Evolutionary conservation across 2,888 invertebrate species (phyloP).

Genomic region (Leptinotarsa rubiginosa): DNA sequence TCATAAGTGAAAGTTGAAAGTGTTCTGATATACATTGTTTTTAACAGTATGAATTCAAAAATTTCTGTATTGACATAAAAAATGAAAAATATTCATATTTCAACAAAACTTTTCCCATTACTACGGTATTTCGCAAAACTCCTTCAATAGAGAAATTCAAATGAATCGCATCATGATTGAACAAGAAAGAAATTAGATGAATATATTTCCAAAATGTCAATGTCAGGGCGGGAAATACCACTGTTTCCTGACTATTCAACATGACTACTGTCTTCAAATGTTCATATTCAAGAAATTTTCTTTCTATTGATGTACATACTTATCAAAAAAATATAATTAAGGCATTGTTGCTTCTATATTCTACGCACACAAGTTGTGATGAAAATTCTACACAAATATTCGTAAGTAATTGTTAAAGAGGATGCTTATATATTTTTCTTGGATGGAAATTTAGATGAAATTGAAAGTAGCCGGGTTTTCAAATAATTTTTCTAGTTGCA

Average conservation of each 20-base stretch:
- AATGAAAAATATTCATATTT: not conserved
- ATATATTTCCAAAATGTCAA: slow-evolving; percentile 6
- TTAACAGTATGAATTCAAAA: not conserved
- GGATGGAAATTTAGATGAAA: too few relatives aligned
- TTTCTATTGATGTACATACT: slow-evolving; percentile 27
- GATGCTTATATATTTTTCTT: slow-evolving; percentile 29
- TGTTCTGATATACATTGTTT: not conserved
- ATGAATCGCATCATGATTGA: not conserved
- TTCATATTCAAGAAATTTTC: slow-evolving; percentile 13
- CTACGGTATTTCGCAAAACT: not conserved
- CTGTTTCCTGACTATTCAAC: slow-evolving; percentile 7
- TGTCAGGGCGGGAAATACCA: not conserved
- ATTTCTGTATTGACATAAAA: not conserved
- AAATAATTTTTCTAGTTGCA: too few relatives aligned
- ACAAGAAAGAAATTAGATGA: not conserved
- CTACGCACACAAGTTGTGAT: slow-evolving; percentile 48
- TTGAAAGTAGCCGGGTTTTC: too few relatives aligned
- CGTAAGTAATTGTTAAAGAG: slow-evolving; percentile 48
- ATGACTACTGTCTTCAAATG: slow-evolving; percentile 19
- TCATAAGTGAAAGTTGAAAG: too few relatives aligned
- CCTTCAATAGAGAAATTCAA: not conserved
- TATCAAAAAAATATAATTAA: slow-evolving; percentile 26
- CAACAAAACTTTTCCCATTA: not conserved
- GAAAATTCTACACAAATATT: slow-evolving; percentile 42
- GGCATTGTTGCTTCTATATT: slow-evolving; percentile 40